Conservation (phyloP, 2,888 invertebrate genomes). For the Baccha elongata region DNA sequence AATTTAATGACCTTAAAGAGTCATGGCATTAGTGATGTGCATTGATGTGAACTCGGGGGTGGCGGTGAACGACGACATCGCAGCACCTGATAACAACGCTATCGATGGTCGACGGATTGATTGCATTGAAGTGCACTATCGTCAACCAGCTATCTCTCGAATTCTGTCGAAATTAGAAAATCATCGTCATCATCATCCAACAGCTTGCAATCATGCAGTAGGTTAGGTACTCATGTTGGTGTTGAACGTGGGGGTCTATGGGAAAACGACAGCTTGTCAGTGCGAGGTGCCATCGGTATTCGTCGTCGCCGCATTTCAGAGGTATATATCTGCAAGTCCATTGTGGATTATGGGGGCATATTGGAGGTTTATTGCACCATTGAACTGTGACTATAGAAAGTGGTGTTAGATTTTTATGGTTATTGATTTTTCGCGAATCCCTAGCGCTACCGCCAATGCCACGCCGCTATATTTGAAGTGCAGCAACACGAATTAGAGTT, state of each 20-base stretch:
- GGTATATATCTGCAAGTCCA: slow-evolving; percentile 48
- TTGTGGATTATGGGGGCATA: slow-evolving; percentile 66
- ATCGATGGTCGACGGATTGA: slow-evolving; percentile 66
- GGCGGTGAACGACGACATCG: slow-evolving; percentile 41
- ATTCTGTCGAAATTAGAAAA: slow-evolving; percentile 68
- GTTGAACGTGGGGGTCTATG: slow-evolving; percentile 8
- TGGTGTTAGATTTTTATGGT: slow-evolving; percentile 67
- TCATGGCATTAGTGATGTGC: slow-evolving; percentile 51
- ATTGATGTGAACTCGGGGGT: slow-evolving; percentile 56
- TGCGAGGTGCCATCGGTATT: slow-evolving; percentile 44
- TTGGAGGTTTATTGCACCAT: slow-evolving; percentile 71
- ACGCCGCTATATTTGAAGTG: slow-evolving; percentile 44
- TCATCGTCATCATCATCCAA: slow-evolving; percentile 63
- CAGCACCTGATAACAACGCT: slow-evolving; percentile 70
- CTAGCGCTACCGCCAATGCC: not conserved
- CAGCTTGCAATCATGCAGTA: slow-evolving; percentile 31
- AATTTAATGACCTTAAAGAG: slow-evolving; percentile 72
- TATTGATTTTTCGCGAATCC: slow-evolving; percentile 61
- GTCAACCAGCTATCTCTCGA: slow-evolving; percentile 62
- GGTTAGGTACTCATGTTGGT: not conserved
- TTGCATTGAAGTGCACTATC: slow-evolving; percentile 63
- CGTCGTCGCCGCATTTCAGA: slow-evolving; percentile 47
- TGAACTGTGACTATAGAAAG: slow-evolving; percentile 61
- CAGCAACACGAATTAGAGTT: slow-evolving; percentile 38
- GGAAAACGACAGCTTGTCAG: slow-evolving; percentile 71